A percentile compares a stretch with the other conserved stretches of the same genome.
These are phyloP conservation scores for Dryobotodes eremita DNA, from an alignment of 2,888 invertebrate genomes.

Conservation along the genomic window DNA sequence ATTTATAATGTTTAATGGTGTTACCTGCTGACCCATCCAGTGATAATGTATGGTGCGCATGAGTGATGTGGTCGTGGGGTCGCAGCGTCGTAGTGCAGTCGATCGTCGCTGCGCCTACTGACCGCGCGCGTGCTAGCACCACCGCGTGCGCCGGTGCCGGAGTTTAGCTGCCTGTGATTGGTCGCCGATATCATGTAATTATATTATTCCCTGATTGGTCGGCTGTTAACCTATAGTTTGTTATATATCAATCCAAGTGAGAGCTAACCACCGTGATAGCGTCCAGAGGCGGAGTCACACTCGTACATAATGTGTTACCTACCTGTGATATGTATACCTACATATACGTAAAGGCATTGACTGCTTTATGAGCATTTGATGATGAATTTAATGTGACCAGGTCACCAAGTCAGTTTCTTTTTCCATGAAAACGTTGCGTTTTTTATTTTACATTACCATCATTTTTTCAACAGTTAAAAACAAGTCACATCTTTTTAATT, in stretches of 20 bases:
- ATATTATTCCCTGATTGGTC: constrained; percentile 62
- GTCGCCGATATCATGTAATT: constrained; percentile 41
- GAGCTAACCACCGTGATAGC: constrained; percentile 21
- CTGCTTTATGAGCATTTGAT: constrained; percentile 8
- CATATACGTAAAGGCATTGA: background rate
- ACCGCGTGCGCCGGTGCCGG: background rate
- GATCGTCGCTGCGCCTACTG: background rate
- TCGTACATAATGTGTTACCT: constrained; percentile 10
- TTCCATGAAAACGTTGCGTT: background rate
- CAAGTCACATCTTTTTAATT: too few relatives aligned
- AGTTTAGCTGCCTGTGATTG: constrained; percentile 48
- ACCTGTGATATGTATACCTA: background rate
- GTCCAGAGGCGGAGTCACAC: constrained; percentile 14
- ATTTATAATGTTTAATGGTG: background rate
- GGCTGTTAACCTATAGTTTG: constrained; percentile 60
- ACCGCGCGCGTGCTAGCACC: background rate
- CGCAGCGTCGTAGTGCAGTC: background rate
- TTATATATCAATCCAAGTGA: constrained; percentile 31
- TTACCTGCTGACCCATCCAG: constrained; percentile 2
- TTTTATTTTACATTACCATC: background rate
- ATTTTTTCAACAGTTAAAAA: background rate
- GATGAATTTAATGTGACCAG: background rate
- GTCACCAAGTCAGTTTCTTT: background rate
- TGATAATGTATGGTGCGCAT: background rate
- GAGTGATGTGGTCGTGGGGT: background rate